A percentile compares a stretch with the other conserved stretches of the same genome.
phyloP scores from a whole-genome alignment of 2,113 vertebrate genomes.

The Siphamia tubifer region DNA sequence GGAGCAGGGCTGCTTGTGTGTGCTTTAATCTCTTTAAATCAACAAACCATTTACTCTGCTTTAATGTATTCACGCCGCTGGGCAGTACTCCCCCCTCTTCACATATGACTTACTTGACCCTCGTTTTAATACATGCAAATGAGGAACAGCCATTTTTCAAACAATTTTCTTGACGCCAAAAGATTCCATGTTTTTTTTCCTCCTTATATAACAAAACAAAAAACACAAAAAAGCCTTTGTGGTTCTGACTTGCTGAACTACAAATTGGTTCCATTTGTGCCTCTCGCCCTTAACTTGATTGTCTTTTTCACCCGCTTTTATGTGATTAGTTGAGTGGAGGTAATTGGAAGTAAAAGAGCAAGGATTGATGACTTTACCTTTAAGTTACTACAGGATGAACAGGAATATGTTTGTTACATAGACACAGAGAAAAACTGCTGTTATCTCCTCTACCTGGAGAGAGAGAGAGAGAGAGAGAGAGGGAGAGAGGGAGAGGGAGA shows the following conservation, averaged over 20 bases:
- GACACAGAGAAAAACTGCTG: too few relatives aligned
- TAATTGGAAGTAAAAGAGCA: background rate
- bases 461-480: too few relatives aligned
- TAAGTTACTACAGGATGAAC: too few relatives aligned
- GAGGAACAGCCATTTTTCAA: slow-evolving; percentile 38
- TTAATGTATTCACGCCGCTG: slow-evolving; percentile 70
- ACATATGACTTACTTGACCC: slow-evolving; percentile 67
- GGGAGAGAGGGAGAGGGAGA: too few relatives aligned
- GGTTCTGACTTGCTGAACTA: background rate
- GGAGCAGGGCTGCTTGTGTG: slow-evolving; percentile 64
- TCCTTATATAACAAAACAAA: background rate
- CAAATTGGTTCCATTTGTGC: background rate
- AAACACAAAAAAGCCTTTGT: background rate
- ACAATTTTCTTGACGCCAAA: slow-evolving; percentile 33
- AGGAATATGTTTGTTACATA: too few relatives aligned
- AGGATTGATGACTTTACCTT: background rate
- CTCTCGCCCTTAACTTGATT: too few relatives aligned
- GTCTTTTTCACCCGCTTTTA: background rate
- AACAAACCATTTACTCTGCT: slow-evolving; percentile 75
- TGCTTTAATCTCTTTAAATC: slow-evolving; percentile 75
- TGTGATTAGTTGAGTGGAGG: background rate
- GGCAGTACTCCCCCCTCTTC: slow-evolving; percentile 40
- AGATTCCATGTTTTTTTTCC: slow-evolving; percentile 23
- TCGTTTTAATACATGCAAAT: slow-evolving; percentile 73
- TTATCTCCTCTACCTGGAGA: too few relatives aligned